Base-by-base conservation (phyloP, 2,113 vertebrate genomes). In the Pangasianodon hypophthalmus region DNA sequence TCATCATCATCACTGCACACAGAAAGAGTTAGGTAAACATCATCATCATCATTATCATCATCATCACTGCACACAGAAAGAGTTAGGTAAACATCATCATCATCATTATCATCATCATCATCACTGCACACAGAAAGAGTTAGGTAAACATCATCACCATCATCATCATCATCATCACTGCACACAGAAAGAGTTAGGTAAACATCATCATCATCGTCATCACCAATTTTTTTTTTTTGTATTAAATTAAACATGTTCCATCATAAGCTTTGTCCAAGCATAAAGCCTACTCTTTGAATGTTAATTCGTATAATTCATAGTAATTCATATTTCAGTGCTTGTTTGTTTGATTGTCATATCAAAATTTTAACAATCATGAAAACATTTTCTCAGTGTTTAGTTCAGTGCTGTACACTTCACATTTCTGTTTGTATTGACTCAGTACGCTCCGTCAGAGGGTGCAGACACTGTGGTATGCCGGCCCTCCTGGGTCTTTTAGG, bases 101-200 rank as follows among this genome's bases (percentile, higher is more conserved):
- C n/a, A n/a, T n/a, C n/a, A n/a, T n/a, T n/a, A n/a, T n/a, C n/a
- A 69, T 75, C 67, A 75, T 41, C 71, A 41, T 73, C 37, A 73
- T 21, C 7, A 75, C 6, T 1, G 2, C 5, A 1, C 67, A 67
- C 26, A 67, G 7, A n/a, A 29, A 71, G 14, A 37, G 1, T 71
- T 67, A 11, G 29, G 16, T 71, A 18, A 37, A 18, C n/a, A 18
- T 71, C 32, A 71, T 71, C 32, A 37, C 19, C 69, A 71, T 71
- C 71, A 46, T 46, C 21, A 77, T 46, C 41, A 26, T 48, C 41
- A 46, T 46, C 73, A 77, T 48, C 26, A 46, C 4, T 24, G 18
- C 69, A 67, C 29, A 69, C n/a, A 4, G 13, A 69, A 69, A 37
- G 0, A 73, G 37, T 19, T 77, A 44, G 9, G 21, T 10, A 77